Conservation (phyloP, 2,113 vertebrate species). For the Pelvicachromis taeniatus region DNA sequence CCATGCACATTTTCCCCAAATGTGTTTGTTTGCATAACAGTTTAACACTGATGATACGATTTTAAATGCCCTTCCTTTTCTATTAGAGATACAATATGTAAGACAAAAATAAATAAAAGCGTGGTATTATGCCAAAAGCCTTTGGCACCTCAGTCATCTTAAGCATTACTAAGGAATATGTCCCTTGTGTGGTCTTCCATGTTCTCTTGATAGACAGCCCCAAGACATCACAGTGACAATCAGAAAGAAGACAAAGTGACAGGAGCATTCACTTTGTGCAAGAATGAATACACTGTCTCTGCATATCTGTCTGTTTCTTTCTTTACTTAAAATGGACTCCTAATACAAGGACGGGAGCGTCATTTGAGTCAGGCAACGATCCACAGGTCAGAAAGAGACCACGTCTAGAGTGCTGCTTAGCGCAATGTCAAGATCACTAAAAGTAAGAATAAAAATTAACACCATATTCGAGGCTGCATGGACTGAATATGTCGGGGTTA, state of each 20-base stretch:
- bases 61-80: not conserved
- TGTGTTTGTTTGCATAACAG: not conserved
- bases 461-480: constrained; percentile 41
- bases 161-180: not conserved
- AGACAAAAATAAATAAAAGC: not conserved
- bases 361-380: constrained; percentile 24
- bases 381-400: constrained; percentile 3
- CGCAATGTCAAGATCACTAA: constrained; percentile 61
- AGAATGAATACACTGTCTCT: constrained; percentile 12
- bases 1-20: not conserved
- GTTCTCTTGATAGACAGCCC: constrained; percentile 39
- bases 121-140: not conserved
- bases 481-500: constrained; percentile 58
- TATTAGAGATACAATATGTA: not conserved
- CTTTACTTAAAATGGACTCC: not conserved
- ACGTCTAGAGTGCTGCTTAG: constrained; percentile 33
- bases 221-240: constrained; percentile 33
- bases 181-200: not conserved
- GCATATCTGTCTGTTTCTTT: not conserved
- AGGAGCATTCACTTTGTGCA: constrained; percentile 25
- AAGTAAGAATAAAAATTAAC: constrained; percentile 45
- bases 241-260: constrained; percentile 39
- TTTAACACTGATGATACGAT: not conserved
- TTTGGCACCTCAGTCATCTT: not conserved
- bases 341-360: not conserved